Evolutionary conservation across 2,888 invertebrate genomes (phyloP).

Genomic region (Frankliniella fusca): DNA sequence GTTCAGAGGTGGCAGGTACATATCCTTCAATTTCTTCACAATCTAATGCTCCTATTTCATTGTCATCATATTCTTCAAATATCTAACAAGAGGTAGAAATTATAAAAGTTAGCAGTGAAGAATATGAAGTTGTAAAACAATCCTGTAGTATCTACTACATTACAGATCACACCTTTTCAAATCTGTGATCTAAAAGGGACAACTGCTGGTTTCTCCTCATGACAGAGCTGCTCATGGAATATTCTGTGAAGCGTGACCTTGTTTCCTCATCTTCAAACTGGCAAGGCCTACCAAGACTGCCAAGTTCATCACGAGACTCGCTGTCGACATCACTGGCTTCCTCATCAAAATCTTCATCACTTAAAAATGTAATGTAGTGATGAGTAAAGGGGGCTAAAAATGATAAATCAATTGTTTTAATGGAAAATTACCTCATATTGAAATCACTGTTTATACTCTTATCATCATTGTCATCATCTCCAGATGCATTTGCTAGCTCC

Average conservation of each 20-base stretch:
- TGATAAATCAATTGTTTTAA: background rate
- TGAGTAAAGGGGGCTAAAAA: background rate
- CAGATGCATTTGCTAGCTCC: conserved; percentile 64
- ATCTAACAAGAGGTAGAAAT: conserved; percentile 50
- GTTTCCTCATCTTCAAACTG: conserved; percentile 66
- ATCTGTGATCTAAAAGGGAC: conserved; percentile 75
- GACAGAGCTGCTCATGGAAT: conserved; percentile 90
- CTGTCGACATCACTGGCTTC: conserved; percentile 47
- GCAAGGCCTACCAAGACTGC: conserved; percentile 40
- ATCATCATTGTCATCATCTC: conserved; percentile 48
- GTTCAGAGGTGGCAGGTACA: conserved; percentile 62
- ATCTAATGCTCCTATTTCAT: conserved; percentile 83
- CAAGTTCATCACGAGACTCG: conserved; percentile 50
- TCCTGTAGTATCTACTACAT: too few species aligned
- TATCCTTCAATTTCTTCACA: conserved; percentile 84
- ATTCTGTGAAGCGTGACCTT: conserved; percentile 84
- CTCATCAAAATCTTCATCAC: conserved; percentile 42
- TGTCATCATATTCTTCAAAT: conserved; percentile 81
- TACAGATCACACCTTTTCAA: conserved; percentile 65
- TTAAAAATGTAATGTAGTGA: conserved; percentile 34
- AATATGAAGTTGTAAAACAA: conserved; percentile 28
- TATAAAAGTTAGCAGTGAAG: conserved; percentile 33
- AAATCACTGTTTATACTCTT: conserved; percentile 39
- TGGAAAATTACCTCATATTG: conserved; percentile 4
- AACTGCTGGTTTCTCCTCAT: conserved; percentile 80